phyloP scores from a whole-genome alignment of 2,797 vertebrate genomes.

The Eulemur albifrons region DNA sequence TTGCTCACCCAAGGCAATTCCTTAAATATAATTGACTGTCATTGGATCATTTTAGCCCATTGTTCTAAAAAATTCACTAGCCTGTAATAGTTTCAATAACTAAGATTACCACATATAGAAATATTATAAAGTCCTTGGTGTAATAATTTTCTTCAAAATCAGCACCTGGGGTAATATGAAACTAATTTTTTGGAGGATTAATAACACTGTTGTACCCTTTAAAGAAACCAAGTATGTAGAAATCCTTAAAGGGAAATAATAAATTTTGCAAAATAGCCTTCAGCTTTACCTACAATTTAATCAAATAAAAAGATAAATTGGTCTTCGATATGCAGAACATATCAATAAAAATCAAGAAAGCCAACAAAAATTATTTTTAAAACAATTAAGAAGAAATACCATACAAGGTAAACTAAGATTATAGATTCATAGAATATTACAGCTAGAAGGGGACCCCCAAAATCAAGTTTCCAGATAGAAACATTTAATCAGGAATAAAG shows the following conservation, averaged over 20 bases:
- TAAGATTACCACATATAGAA: slow-evolving; percentile 15
- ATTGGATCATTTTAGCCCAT: not conserved
- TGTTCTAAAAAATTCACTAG: not conserved
- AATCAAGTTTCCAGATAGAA: slow-evolving; percentile 35
- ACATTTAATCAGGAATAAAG: not conserved
- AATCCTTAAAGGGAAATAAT: slow-evolving; percentile 31
- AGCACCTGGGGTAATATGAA: not conserved
- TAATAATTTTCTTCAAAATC: slow-evolving; percentile 24
- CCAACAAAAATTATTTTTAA: slow-evolving; percentile 2
- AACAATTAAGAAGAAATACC: not conserved
- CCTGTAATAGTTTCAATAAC: not conserved
- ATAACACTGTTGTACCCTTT: slow-evolving; percentile 12
- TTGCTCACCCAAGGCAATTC: not conserved
- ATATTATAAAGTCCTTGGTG: not conserved
- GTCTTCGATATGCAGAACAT: not conserved
- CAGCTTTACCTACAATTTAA: not conserved
- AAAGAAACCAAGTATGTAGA: slow-evolving; percentile 1
- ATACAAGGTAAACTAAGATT: not conserved
- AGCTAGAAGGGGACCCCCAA: not conserved
- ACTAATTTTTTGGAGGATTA: slow-evolving; percentile 26
- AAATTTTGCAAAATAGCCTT: not conserved
- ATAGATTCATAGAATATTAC: not conserved
- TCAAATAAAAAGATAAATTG: not conserved
- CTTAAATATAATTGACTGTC: slow-evolving; percentile 52
- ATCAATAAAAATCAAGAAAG: slow-evolving; percentile 31